phyloP scores from a whole-genome alignment of 2,797 vertebrate genomes.

The Pyrocephalus nanus region DNA sequence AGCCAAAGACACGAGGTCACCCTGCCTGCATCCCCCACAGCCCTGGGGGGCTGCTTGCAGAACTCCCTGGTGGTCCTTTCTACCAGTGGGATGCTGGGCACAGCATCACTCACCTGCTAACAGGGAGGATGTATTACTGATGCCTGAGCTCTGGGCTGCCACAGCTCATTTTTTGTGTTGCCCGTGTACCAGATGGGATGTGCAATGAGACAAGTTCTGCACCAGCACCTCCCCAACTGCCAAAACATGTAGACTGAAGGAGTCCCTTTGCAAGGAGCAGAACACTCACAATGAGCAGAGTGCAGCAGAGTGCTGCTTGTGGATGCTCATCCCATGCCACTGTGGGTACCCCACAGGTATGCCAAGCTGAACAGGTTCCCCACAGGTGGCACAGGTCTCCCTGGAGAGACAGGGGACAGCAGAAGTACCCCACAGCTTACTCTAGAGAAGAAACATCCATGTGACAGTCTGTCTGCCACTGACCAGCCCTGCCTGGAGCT shows the following conservation, averaged over 20 bases:
- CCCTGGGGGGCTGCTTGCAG: neutral
- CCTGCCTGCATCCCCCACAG: neutral
- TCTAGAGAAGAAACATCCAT: neutral
- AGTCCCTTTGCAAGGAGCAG: neutral
- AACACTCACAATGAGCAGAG: neutral
- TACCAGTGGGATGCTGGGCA: neutral
- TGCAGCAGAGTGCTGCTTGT: neutral
- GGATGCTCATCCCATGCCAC: rapidly evolving
- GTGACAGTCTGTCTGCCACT: neutral
- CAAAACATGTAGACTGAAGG: neutral
- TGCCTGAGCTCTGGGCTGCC: neutral
- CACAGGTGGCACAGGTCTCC: neutral
- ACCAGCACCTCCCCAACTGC: neutral
- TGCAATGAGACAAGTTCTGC: neutral
- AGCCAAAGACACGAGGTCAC: neutral
- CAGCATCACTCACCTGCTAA: neutral
- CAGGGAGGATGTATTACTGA: neutral
- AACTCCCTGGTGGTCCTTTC: neutral
- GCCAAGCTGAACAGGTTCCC: neutral
- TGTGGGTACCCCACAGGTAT: neutral
- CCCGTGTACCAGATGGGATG: neutral
- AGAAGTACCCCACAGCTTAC: neutral
- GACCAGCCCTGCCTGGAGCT: neutral
- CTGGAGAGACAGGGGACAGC: neutral
- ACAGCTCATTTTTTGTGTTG: rapidly evolving